phyloP scores from a whole-genome alignment of 2,113 vertebrate genomes.

The Atrichornis clamosus region DNA sequence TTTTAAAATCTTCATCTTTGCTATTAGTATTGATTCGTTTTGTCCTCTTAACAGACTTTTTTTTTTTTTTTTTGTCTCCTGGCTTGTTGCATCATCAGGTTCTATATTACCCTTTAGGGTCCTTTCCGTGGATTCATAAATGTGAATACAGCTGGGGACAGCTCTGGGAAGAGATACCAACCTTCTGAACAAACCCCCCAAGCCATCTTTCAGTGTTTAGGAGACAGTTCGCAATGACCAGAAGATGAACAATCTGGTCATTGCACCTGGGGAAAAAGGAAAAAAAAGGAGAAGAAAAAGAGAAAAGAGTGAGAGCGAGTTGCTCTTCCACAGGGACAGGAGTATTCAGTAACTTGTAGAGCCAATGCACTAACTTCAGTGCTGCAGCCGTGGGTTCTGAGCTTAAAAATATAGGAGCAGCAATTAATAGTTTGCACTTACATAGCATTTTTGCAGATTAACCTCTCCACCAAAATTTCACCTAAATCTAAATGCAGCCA shows the following conservation, averaged over 20 bases:
- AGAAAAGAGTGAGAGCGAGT: neutral
- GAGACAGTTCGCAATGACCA: neutral
- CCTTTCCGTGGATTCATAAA: conserved; percentile 4
- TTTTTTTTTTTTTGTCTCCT: neutral
- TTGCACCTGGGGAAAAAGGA: neutral
- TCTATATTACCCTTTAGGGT: conserved; percentile 3
- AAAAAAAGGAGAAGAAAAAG: neutral
- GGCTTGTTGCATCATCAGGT: neutral
- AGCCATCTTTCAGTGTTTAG: neutral
- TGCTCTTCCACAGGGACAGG: neutral
- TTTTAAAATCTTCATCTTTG: conserved; percentile 70
- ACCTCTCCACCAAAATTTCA: neutral
- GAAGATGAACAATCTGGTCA: neutral
- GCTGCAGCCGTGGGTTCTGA: neutral
- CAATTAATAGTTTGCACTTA: neutral
- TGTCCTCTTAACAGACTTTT: conserved; percentile 69
- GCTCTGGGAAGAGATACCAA: neutral
- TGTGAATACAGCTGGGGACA: neutral
- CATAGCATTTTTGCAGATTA: neutral
- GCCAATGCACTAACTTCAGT: neutral
- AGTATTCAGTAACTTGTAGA: neutral
- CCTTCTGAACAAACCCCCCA: neutral
- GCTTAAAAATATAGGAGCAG: neutral
- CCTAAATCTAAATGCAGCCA: neutral
- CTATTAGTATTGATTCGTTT: conserved; percentile 68